Evolutionary conservation across 2,113 vertebrate genomes (phyloP), one percentile per base, ranked within the genome.

Genomic region (Charadrius vociferus): DNA sequence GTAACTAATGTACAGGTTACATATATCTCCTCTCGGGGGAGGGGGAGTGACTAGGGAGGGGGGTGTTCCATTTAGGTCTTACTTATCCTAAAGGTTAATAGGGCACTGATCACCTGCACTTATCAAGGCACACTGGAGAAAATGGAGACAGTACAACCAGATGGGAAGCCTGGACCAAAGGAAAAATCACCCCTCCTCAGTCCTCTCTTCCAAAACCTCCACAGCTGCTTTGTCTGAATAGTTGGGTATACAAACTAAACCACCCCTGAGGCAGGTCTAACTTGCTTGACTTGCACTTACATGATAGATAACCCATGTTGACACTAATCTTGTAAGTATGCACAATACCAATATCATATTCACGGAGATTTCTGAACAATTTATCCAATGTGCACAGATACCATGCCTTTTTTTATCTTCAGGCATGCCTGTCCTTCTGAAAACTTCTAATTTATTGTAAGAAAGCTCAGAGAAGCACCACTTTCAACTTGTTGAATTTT

Each of bases 311-410:
- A 93, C 82, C 79, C 5, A 0, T 73, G 82, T 9, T 95, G 88
- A 86, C 79, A 74, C 26, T 93, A 74, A 95, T 94, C 85, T 88
- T 77, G 0, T 26, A 92, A 86, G 55, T 74, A 96, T 77, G 85
- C 37, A 78, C 0, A 0, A 71, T 30, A 68, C 23, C 52, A 94
- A 14, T 90, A 94, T 50, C 55, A 39, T 73, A 84, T 88, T 91
- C 73, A 80, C 82, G 70, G 53, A 94, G 41, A 88, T 80, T 95
- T 79, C 45, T 95, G 53, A 86, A 77, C 62, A 47, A 68, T 73
- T 91, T 84, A 93, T 65, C 62, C 81, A 82, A n/a, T 1, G 1
- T 50, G 41, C 24, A 67, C 17, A 86, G 66, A 80, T 62, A 66
- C 20, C n/a, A 70, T 66, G 89, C 53, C 58, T 88, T 50, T 68